Conservation (phyloP, 2,113 vertebrate species). For the Rhabdomys dilectus region DNA sequence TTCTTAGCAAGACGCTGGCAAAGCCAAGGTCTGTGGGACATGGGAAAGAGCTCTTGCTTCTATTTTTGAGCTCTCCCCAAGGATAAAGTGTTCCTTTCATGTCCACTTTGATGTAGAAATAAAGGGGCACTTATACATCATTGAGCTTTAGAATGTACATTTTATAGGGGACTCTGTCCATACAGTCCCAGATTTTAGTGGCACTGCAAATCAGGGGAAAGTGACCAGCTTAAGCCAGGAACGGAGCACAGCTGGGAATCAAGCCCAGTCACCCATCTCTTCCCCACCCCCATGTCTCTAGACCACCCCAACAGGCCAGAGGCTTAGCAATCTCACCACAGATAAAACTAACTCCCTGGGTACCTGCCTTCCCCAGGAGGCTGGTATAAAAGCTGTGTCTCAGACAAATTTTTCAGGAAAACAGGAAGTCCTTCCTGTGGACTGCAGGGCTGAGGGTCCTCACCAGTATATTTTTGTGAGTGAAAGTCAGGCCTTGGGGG, state of each 20-base stretch:
- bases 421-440: neutral
- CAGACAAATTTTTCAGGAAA: neutral
- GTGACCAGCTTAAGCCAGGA: neutral
- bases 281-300: neutral
- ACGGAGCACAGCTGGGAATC: neutral
- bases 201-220: neutral
- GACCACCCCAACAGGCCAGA: no score
- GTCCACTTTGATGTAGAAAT: slow-evolving; percentile 86
- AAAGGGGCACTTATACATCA: slow-evolving; percentile 75
- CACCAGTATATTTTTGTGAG: neutral
- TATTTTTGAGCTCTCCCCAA: slow-evolving; percentile 74
- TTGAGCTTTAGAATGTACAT: slow-evolving; percentile 67
- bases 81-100: slow-evolving; percentile 83
- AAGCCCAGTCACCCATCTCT: no score
- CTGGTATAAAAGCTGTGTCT: neutral
- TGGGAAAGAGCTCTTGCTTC: slow-evolving; percentile 72
- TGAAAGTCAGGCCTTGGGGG: neutral
- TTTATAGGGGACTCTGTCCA: neutral
- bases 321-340: neutral
- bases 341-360: neutral
- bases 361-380: neutral
- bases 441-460: neutral
- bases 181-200: neutral
- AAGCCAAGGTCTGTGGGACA: slow-evolving; percentile 68
- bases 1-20: slow-evolving; percentile 76